phyloP scores from a whole-genome alignment of 2,888 invertebrate species.

The Drosophila infuscata region DNA sequence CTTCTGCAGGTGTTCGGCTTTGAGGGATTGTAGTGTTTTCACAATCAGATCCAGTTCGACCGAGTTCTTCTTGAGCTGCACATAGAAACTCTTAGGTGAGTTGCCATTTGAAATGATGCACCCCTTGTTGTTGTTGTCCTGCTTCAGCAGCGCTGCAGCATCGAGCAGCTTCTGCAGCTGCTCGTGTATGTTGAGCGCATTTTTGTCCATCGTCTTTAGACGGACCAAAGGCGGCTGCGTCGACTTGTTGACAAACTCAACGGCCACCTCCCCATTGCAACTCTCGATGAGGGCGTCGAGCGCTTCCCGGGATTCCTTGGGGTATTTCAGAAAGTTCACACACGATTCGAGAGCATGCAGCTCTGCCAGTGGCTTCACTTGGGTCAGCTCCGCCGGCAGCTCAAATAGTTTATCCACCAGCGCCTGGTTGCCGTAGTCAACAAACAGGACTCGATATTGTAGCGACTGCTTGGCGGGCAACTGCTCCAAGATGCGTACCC shows the following conservation, averaged over 20 bases:
- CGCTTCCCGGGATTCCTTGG: slow-evolving; percentile 66
- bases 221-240: slow-evolving; percentile 71
- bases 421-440: slow-evolving; percentile 89
- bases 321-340: slow-evolving; percentile 84
- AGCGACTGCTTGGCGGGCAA: slow-evolving; percentile 83
- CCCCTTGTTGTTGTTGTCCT: slow-evolving; percentile 60
- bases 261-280: slow-evolving; percentile 74
- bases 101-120: slow-evolving; percentile 89
- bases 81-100: slow-evolving; percentile 90
- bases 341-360: slow-evolving; percentile 88
- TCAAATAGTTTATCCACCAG: slow-evolving; percentile 87
- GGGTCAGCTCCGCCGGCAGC: slow-evolving; percentile 87
- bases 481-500: slow-evolving; percentile 92
- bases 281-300: slow-evolving; percentile 78
- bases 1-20: slow-evolving; percentile 51
- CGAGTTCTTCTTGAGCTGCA: slow-evolving; percentile 87
- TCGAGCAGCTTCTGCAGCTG: slow-evolving; percentile 75
- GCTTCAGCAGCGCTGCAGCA: slow-evolving; percentile 40
- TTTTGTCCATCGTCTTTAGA: slow-evolving; percentile 63
- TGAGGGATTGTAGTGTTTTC: slow-evolving; percentile 70
- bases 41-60: slow-evolving; percentile 73
- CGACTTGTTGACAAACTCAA: slow-evolving; percentile 71
- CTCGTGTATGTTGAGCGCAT: slow-evolving; percentile 76
- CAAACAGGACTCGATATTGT: slow-evolving; percentile 89
- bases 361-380: slow-evolving; percentile 87